Base-by-base conservation (phyloP, 2,113 vertebrate species). In the Acanthochromis polyacanthus region DNA sequence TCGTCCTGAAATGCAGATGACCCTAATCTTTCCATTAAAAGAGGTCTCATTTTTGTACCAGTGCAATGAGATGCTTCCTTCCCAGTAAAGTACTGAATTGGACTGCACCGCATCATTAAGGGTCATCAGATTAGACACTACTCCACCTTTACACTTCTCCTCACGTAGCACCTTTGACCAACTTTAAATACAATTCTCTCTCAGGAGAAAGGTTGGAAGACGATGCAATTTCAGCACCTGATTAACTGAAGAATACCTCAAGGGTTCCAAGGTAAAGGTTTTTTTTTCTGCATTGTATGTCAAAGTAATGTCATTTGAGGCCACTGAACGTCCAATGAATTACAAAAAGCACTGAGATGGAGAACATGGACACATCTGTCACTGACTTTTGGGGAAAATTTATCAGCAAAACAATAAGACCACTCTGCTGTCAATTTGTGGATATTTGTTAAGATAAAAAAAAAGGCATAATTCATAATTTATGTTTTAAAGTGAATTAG, bases 91-190 rank as follows among this genome's bases (percentile, higher is more conserved):
- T 22, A 17, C 1, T 0, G 53, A 48, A 71, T 11, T 86, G 59
- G 75, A 15, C 65, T 52, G 75, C 50, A 40, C 65, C 38, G 59
- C 40, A 86, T 84, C 81, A 88, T 82, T 89, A 85, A 56, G 56
- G 56, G 51, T 71, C 10, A 77, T 75, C 82, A 76, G 60, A 56
- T 56, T 57, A 59, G 30, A 55, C 32, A 75, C 36, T 80, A 9
- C 64, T 19, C 30, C 10, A n/a, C 62, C 64, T 60, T 36, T 20
- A 67, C 62, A 61, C 23, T 32, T 53, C 25, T 71, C 30, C 57
- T 51, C 65, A 17, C 60, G 70, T 17, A 19, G 32, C 36, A 52
- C 43, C 16, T 25, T 52, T 60, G 30, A 64, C 36, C 20, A 25
- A n/a, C 52, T 61, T 38, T 61, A 51, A 40, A 55, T 11, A 52